phyloP scores from a whole-genome alignment of 1,140 invertebrate genomes.

The Drosophila novamexicana region DNA sequence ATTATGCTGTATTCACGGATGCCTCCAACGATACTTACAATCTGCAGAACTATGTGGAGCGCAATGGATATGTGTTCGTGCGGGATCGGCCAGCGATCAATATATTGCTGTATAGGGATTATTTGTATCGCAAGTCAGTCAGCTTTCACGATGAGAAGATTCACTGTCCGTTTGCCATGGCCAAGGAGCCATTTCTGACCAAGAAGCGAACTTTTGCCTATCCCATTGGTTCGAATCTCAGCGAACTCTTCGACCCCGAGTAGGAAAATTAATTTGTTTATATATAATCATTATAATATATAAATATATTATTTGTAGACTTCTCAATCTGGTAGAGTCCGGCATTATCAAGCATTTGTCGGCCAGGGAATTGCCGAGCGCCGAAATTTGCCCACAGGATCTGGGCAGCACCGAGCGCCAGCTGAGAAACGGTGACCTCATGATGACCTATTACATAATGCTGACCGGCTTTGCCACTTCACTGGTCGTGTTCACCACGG shows the following conservation, averaged over 20 bases:
- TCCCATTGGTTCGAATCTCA: slow-evolving; percentile 86
- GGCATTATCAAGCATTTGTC: slow-evolving; percentile 89
- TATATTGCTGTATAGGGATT: slow-evolving; percentile 88
- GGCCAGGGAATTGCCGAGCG: slow-evolving; percentile 87
- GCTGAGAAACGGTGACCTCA: slow-evolving; percentile 87
- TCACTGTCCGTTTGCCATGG: slow-evolving; percentile 90
- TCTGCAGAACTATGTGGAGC: slow-evolving; percentile 84
- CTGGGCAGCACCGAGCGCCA: slow-evolving; percentile 91
- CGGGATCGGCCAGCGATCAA: slow-evolving; percentile 88
- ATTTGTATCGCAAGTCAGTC: slow-evolving; percentile 87
- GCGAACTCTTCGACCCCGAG: slow-evolving; percentile 88
- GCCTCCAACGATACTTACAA: slow-evolving; percentile 83
- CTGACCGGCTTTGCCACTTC: slow-evolving; percentile 87
- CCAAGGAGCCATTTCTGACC: slow-evolving; percentile 87
- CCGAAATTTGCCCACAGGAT: slow-evolving; percentile 91
- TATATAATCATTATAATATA: background rate
- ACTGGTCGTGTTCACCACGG: slow-evolving; percentile 87
- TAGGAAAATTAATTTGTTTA: slow-evolving; percentile 83
- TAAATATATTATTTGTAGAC: slow-evolving; percentile 82
- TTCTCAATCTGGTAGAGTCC: slow-evolving; percentile 88
- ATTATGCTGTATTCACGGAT: slow-evolving; percentile 73
- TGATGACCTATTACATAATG: slow-evolving; percentile 88
- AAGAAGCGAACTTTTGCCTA: slow-evolving; percentile 89
- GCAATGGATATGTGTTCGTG: slow-evolving; percentile 87
- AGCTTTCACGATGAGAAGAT: slow-evolving; percentile 86